Percentiles rank a stretch among this genome's conserved stretches.
These are phyloP conservation scores for Anolis sagrei DNA, from an alignment of 2,113 vertebrate species.

Conservation along the genomic window DNA sequence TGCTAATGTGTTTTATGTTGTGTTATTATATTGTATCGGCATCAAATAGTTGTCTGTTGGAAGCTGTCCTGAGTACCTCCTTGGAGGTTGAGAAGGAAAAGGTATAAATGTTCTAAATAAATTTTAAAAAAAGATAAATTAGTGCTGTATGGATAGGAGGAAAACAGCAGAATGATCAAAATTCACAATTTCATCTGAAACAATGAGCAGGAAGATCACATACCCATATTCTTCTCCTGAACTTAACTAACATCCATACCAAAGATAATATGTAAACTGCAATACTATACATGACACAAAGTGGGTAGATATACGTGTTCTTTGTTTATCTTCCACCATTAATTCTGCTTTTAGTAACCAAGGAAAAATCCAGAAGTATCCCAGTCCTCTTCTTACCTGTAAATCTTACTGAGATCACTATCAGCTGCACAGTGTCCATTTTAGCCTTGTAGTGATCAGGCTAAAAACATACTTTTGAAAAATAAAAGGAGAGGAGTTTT, in stretches of 20 bases:
- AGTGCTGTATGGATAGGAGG: constrained; percentile 27
- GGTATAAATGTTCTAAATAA: too few species aligned
- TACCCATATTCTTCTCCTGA: too few species aligned
- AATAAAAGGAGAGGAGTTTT: background rate
- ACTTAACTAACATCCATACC: too few species aligned
- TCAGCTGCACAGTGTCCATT: too few species aligned
- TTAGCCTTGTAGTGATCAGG: background rate
- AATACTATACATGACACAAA: background rate
- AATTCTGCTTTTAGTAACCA: background rate
- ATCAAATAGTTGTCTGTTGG: too few species aligned
- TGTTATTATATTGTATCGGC: too few species aligned
- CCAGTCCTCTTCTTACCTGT: too few species aligned
- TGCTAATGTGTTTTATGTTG: too few species aligned
- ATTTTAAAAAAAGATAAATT: constrained; percentile 42
- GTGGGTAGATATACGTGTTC: background rate
- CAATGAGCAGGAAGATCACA: background rate
- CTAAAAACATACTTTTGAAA: background rate
- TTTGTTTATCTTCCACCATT: background rate
- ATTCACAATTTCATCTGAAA: background rate
- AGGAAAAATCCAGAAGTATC: background rate
- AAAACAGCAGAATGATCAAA: constrained; percentile 31
- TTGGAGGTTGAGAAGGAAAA: too few species aligned
- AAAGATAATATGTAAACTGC: too few species aligned
- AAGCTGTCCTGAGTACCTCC: too few species aligned
- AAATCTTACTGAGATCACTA: background rate